Conservation (phyloP, 1,140 invertebrate species). For the Ostrea edulis region DNA sequence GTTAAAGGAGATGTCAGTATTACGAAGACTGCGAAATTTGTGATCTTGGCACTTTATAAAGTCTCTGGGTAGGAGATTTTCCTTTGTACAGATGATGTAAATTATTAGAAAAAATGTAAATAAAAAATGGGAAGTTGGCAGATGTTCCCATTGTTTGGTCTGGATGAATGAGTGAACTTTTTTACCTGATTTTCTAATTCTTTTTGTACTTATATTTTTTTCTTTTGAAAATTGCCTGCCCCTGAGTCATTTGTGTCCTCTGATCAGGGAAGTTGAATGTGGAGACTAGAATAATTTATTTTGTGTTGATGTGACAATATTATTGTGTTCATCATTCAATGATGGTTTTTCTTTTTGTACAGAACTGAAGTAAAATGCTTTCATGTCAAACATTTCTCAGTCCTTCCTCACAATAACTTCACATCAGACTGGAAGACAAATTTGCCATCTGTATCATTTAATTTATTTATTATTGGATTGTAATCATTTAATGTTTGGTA, state of each 20-base stretch:
- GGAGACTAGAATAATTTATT: conserved; percentile 34
- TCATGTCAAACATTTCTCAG: conserved; percentile 24
- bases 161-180: conserved; percentile 34
- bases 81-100: conserved; percentile 33
- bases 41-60: not conserved
- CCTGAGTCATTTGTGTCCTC: conserved; percentile 8
- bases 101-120: conserved; percentile 21
- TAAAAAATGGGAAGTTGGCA: not conserved
- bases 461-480: conserved; percentile 34
- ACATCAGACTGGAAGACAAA: conserved; percentile 3
- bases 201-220: conserved; percentile 31
- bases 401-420: conserved; percentile 16
- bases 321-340: conserved; percentile 37
- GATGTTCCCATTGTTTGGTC: not conserved
- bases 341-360: conserved; percentile 34
- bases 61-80: conserved; percentile 1
- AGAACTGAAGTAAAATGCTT: conserved; percentile 24
- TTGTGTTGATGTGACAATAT: conserved; percentile 23
- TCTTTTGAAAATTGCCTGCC: conserved; percentile 8
- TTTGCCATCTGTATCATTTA: conserved; percentile 29
- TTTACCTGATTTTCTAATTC: not conserved
- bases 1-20: conserved; percentile 6
- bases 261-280: conserved; percentile 30
- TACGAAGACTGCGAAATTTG: not conserved
- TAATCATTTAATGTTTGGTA: conserved; percentile 36